These are phyloP conservation scores for Buteo buteo DNA, from an alignment of 2,113 vertebrate species.

Conservation along the genomic window DNA sequence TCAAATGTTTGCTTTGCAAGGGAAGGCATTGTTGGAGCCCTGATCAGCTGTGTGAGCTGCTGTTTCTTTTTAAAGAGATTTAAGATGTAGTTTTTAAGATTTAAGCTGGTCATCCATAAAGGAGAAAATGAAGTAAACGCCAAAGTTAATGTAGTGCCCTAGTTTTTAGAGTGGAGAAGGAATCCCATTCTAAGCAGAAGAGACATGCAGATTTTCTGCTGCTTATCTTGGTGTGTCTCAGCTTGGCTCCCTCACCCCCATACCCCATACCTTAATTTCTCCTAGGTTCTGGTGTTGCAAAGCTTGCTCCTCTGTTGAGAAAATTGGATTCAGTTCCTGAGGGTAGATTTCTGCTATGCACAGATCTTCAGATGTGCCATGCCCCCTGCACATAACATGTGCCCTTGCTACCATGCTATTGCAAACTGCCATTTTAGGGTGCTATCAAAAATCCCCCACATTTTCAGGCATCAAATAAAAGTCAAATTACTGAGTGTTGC, in stretches of 20 bases:
- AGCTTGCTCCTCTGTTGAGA: neutral
- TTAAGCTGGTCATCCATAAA: neutral
- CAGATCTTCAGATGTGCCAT: accelerated
- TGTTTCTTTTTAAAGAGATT: neutral
- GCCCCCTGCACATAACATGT: accelerated
- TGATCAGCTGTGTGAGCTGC: neutral
- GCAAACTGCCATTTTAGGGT: neutral
- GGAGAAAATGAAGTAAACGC: neutral
- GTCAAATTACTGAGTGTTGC: neutral
- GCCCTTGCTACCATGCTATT: neutral
- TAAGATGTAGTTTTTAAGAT: neutral
- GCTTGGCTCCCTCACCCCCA: neutral
- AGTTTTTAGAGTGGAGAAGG: neutral
- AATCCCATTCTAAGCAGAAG: neutral
- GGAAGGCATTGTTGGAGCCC: neutral
- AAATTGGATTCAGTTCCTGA: neutral
- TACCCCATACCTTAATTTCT: neutral
- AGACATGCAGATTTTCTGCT: neutral
- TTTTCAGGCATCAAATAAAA: neutral
- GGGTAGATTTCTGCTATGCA: neutral
- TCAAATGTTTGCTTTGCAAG: neutral
- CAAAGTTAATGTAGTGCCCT: neutral
- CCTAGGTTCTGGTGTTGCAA: neutral
- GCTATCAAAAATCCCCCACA: neutral
- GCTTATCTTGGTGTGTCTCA: neutral